These are phyloP conservation scores for Antheraea yamamai DNA, from an alignment of 2,888 invertebrate species.

Conservation along the genomic window DNA sequence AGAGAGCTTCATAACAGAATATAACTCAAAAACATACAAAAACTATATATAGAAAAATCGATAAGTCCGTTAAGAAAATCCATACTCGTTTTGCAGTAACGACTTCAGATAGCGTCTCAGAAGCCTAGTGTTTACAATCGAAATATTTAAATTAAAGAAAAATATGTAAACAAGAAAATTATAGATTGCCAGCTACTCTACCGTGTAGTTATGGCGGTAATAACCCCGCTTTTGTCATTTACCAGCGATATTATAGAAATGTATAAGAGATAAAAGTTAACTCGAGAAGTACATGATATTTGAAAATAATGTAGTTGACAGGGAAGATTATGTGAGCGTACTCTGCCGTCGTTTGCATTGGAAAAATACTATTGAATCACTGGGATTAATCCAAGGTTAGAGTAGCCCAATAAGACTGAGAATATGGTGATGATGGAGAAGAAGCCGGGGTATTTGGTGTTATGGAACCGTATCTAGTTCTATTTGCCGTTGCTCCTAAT, in stretches of 20 bases:
- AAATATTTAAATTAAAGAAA: not conserved
- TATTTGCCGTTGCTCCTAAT: slow-evolving; percentile 30
- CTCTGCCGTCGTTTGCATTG: not conserved
- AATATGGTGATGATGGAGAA: slow-evolving; percentile 39
- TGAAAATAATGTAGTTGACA: not conserved
- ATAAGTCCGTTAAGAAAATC: not conserved
- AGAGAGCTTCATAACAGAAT: slow-evolving; percentile 1
- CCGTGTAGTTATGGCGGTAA: slow-evolving; percentile 17
- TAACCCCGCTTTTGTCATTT: not conserved
- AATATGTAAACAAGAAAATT: not conserved
- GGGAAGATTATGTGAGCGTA: not conserved
- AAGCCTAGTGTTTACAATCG: not conserved
- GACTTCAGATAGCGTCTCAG: not conserved
- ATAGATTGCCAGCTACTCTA: slow-evolving; percentile 14
- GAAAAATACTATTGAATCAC: slow-evolving; percentile 21
- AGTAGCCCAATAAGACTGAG: slow-evolving; percentile 39
- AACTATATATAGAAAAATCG: not conserved
- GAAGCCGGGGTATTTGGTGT: slow-evolving; percentile 45
- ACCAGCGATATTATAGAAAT: slow-evolving; percentile 18
- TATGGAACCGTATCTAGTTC: slow-evolving; percentile 28
- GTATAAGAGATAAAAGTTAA: not conserved
- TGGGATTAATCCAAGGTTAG: slow-evolving; percentile 47
- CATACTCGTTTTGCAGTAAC: not conserved
- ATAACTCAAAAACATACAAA: not conserved
- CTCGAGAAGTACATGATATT: not conserved